Evolutionary conservation across 1,140 invertebrate genomes (phyloP).

Genomic region (Sitobion miscanthi): DNA sequence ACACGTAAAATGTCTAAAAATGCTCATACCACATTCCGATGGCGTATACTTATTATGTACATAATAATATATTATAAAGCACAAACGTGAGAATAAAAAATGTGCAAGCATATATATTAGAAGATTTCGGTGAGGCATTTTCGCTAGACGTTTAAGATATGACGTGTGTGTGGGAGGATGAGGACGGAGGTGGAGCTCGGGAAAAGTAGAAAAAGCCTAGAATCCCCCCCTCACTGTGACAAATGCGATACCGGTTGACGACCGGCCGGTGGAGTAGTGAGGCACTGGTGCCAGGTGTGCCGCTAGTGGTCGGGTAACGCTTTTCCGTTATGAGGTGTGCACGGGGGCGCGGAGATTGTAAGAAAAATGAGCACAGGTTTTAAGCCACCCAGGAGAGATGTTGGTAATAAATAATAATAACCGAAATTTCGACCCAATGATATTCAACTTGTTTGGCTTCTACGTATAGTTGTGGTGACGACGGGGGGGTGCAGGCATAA

Average conservation of each 20-base stretch:
- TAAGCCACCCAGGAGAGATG: constrained; percentile 20
- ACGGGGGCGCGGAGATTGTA: background rate
- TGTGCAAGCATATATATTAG: constrained; percentile 22
- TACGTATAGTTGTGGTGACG: background rate
- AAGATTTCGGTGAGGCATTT: background rate
- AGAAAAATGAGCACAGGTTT: constrained; percentile 42
- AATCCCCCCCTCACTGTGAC: background rate
- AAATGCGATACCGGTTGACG: constrained; percentile 28
- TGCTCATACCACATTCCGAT: background rate
- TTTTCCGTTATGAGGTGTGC: background rate
- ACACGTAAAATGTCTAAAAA: background rate
- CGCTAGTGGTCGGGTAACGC: background rate
- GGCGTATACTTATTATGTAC: background rate
- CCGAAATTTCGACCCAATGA: constrained; percentile 27
- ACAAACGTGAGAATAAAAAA: background rate
- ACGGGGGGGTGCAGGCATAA: background rate
- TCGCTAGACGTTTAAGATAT: background rate
- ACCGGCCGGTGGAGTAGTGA: background rate
- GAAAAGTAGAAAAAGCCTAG: background rate
- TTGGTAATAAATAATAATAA: constrained; percentile 44
- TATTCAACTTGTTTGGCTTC: constrained; percentile 18
- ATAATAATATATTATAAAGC: background rate
- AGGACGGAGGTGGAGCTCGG: background rate
- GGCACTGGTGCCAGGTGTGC: background rate
- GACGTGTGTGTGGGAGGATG: background rate